phyloP scores from a whole-genome alignment of 92 coral and sea anemone genomes.

The Palythoa grandiflora region DNA sequence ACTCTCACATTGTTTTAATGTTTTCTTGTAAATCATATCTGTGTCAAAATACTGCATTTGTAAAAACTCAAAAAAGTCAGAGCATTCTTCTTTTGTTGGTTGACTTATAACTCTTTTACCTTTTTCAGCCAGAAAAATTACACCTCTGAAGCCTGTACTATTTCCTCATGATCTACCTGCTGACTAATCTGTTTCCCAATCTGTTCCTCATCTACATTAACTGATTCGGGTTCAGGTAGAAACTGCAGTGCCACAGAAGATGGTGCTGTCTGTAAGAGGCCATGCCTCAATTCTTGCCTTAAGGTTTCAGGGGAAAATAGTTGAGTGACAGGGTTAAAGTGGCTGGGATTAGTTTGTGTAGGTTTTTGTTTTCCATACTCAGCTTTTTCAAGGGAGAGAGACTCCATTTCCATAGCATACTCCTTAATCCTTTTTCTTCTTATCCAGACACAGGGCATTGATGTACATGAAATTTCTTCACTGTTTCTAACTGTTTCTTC shows the following conservation, averaged over 20 bases:
- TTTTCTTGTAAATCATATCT: background rate
- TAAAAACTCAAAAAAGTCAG: background rate
- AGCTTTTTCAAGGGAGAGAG: slow-evolving; percentile 13
- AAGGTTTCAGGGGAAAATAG: background rate
- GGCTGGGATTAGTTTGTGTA: background rate
- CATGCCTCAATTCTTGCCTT: background rate
- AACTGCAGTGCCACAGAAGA: slow-evolving; percentile 31
- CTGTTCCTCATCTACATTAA: slow-evolving; percentile 19
- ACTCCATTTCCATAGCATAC: background rate
- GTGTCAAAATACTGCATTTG: background rate
- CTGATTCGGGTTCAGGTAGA: slow-evolving; percentile 4
- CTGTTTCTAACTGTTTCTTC: slow-evolving; percentile 38
- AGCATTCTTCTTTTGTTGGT: slow-evolving; percentile 14
- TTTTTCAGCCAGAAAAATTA: slow-evolving; percentile 3
- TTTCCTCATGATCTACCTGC: slow-evolving; percentile 17
- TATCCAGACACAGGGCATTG: background rate
- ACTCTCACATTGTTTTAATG: slow-evolving; percentile 12
- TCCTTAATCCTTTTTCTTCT: slow-evolving; percentile 21
- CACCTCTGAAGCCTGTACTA: slow-evolving; percentile 18
- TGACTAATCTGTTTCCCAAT: background rate
- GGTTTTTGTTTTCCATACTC: slow-evolving; percentile 18
- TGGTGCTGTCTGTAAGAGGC: slow-evolving; percentile 10
- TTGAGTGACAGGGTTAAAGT: slow-evolving; percentile 4
- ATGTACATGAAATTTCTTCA: slow-evolving; percentile 9
- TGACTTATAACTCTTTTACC: background rate